Conservation (phyloP, 2,888 invertebrate genomes). For the Drosophila niveifrons region DNA sequence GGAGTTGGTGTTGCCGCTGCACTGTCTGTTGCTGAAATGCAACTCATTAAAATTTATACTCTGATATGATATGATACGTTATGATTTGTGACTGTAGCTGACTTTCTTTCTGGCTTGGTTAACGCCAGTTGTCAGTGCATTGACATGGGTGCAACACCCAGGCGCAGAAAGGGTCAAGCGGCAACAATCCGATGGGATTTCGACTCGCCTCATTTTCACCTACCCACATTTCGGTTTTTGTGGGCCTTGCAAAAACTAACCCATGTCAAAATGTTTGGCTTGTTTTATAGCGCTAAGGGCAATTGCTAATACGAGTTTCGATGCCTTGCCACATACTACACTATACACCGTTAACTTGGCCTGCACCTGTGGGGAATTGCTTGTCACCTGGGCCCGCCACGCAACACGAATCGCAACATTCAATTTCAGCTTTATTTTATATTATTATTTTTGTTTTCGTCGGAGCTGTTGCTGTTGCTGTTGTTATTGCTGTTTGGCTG, state of each 20-base stretch:
- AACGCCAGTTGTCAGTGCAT: slow-evolving; percentile 73
- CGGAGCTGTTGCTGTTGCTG: slow-evolving; percentile 5
- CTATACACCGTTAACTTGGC: slow-evolving; percentile 29
- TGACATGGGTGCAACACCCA: slow-evolving; percentile 80
- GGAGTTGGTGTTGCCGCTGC: slow-evolving; percentile 12
- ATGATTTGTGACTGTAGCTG: slow-evolving; percentile 60
- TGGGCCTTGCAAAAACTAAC: slow-evolving; percentile 34
- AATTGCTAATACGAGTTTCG: slow-evolving; percentile 70
- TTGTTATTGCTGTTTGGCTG: slow-evolving; percentile 3
- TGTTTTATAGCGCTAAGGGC: slow-evolving; percentile 67
- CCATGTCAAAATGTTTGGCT: slow-evolving; percentile 77
- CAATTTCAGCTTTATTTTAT: slow-evolving; percentile 66
- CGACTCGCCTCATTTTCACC: slow-evolving; percentile 64
- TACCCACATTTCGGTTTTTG: slow-evolving; percentile 42
- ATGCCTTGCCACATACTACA: slow-evolving; percentile 13
- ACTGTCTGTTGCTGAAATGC: slow-evolving; percentile 39
- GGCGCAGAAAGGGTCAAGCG: slow-evolving; percentile 59
- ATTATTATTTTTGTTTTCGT: slow-evolving; percentile 47
- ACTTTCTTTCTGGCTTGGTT: slow-evolving; percentile 67
- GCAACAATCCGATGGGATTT: slow-evolving; percentile 24
- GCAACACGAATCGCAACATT: slow-evolving; percentile 67
- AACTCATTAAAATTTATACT: slow-evolving; percentile 71
- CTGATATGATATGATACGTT: slow-evolving; percentile 72
- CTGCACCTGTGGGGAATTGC: slow-evolving; percentile 75
- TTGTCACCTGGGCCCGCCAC: slow-evolving; percentile 71